A percentile compares a stretch with the other conserved stretches of the same genome.
phyloP scores from a whole-genome alignment of 1,140 invertebrate species.

The Condylostylus longicornis region DNA sequence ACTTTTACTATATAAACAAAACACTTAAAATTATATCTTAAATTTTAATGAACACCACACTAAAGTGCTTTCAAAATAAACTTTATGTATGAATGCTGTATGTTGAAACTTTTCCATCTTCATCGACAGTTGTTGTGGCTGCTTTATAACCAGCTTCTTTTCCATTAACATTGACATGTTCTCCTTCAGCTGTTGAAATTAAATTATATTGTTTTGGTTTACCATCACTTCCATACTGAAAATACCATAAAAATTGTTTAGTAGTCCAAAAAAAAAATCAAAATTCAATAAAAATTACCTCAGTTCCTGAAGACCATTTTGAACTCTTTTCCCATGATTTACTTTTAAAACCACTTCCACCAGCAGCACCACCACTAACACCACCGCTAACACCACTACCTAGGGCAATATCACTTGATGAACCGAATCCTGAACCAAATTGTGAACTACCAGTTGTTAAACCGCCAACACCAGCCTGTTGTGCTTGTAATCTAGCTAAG shows the following conservation, averaged over 20 bases:
- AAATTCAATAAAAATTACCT: slow-evolving; percentile 13
- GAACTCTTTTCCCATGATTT: slow-evolving; percentile 32
- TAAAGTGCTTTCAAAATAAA: no score
- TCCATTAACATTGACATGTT: slow-evolving; percentile 25
- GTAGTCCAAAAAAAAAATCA: no score
- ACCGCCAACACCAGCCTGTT: slow-evolving; percentile 12
- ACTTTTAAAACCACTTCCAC: slow-evolving; percentile 17
- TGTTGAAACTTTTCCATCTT: slow-evolving; percentile 27
- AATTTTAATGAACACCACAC: no score
- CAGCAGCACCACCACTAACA: slow-evolving; percentile 7
- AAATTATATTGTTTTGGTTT: slow-evolving; percentile 28
- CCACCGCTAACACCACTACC: slow-evolving; percentile 6
- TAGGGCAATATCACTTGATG: slow-evolving; percentile 8
- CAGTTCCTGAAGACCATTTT: slow-evolving; percentile 29
- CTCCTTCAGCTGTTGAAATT: slow-evolving; percentile 28
- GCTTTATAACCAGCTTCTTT: slow-evolving; percentile 24
- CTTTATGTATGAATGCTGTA: slow-evolving; percentile 31
- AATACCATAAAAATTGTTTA: not conserved
- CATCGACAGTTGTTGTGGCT: slow-evolving; percentile 29
- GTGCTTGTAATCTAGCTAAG: slow-evolving; percentile 12
- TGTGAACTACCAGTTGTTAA: slow-evolving; percentile 10
- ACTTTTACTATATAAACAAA: no score
- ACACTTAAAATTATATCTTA: no score
- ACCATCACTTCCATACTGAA: slow-evolving; percentile 20
- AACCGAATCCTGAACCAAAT: slow-evolving; percentile 8